Conservation (phyloP, 1,140 invertebrate genomes). For the Drosophila dunni region DNA sequence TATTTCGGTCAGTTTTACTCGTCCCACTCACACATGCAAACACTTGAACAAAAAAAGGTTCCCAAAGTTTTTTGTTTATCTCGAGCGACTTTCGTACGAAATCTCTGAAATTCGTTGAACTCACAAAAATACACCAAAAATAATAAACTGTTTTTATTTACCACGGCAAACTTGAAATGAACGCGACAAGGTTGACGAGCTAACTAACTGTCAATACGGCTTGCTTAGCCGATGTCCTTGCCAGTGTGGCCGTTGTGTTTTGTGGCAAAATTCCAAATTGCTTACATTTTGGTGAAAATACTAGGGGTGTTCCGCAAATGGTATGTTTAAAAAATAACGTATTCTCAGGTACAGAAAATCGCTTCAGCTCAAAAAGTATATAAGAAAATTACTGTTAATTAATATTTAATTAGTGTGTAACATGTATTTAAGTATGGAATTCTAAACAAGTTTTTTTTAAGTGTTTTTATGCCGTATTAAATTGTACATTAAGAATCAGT, state of each 20-base stretch:
- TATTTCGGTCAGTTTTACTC: constrained; percentile 10
- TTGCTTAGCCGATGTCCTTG: neutral
- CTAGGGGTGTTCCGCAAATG: constrained; percentile 3
- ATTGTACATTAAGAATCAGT: too few relatives aligned
- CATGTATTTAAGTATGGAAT: too few relatives aligned
- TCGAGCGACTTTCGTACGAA: constrained; percentile 13
- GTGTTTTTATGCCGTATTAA: too few relatives aligned
- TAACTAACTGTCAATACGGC: constrained; percentile 48
- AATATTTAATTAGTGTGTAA: too few relatives aligned
- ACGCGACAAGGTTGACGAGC: constrained; percentile 36
- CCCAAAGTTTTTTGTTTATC: constrained; percentile 25
- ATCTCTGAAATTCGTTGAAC: constrained; percentile 36
- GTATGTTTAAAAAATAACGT: constrained; percentile 2
- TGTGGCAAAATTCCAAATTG: neutral
- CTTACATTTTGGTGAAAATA: neutral
- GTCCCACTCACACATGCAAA: constrained; percentile 13
- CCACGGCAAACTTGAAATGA: neutral
- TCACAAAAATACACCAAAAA: constrained; percentile 20
- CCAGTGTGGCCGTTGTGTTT: constrained; percentile 13
- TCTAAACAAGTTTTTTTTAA: too few relatives aligned
- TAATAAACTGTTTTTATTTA: neutral
- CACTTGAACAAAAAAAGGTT: constrained; percentile 40
- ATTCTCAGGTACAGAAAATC: neutral
- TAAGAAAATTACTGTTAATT: too few relatives aligned
- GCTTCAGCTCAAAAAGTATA: too few relatives aligned